Evolutionary conservation across 2,888 invertebrate species (phyloP), one percentile per base, ranked within the genome.

Genomic region (Pseudolycoriella hygida): DNA sequence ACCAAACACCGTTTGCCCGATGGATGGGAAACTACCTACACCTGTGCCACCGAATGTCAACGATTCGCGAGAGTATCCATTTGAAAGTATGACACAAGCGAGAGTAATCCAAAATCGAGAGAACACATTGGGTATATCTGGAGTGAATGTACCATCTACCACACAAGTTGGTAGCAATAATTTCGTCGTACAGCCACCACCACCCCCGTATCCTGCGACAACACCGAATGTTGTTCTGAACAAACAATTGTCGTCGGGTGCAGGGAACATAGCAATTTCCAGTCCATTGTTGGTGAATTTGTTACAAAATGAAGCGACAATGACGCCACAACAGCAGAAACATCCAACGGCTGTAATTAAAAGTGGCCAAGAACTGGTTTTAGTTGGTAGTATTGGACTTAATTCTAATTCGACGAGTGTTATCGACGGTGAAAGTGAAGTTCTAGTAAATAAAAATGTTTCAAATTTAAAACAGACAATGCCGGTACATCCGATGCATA

Each of bases 201-300:
- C 64, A 44, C 62, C 62, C 47, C 63, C 62, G 47, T 62, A 64
- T 55, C 61, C 62, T 14, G 60, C 56, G 38, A 51, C 60, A 46
- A 56, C 51, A 12, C 45, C 25, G 46, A 46, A 41, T n/a, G 20
- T 44, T 17, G 18, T 32, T 41, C 34, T 44, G 12, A 37, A 47
- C 43, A 47, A 46, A 40, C 6, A 6, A 53, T 14, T 17, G 25
- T 47, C 17, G 44, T 47, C 48, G 56, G 44, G 47, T 53, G 51
- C 56, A 25, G 59, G 65, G 43, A 70, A 76, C 50, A 84, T 84
- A 52, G 84, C 83, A 46, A 76, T 82, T 63, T 88, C 79, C 52
- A 92, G 90, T 58, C 93, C 93, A 17, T 68, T 93, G 53, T 70
- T 93, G 52, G 93, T 93, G 30, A 93, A 93, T 65, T 67, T 93